These are phyloP conservation scores for Echinometra lucunter DNA, from an alignment of 53 echinoderm and acorn worm genomes.

Conservation along the genomic window DNA sequence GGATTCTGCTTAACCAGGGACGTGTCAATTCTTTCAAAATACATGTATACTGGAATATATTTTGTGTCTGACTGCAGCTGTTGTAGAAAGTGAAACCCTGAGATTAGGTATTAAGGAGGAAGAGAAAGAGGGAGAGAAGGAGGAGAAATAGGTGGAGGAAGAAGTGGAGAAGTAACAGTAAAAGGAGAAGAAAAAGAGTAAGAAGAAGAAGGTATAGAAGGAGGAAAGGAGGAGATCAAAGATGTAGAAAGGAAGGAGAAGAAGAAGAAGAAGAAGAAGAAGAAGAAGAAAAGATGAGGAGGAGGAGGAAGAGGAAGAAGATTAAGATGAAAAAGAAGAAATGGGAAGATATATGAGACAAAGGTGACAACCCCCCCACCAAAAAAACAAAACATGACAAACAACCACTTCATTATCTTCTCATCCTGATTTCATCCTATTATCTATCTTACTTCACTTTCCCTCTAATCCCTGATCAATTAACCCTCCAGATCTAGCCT, in stretches of 20 bases:
- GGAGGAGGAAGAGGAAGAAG: background rate
- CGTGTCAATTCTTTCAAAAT: too few relatives aligned
- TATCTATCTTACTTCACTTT: background rate
- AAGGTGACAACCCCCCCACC: background rate
- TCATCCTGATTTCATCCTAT: background rate
- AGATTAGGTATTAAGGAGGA: background rate
- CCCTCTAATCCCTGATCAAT: background rate
- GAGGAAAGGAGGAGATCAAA: background rate
- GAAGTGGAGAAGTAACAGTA: background rate
- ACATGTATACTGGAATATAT: too few relatives aligned
- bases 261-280: background rate
- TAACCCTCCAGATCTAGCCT: background rate
- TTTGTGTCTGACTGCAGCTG: too few relatives aligned
- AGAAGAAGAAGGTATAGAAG: background rate
- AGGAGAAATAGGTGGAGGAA: background rate
- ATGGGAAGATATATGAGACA: background rate
- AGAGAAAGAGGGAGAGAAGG: background rate
- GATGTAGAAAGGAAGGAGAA: background rate
- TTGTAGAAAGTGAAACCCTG: too few relatives aligned
- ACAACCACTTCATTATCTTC: conserved; percentile 8
- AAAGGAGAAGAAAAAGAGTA: background rate
- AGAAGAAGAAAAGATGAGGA: background rate
- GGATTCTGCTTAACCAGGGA: too few relatives aligned
- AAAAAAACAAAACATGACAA: background rate
- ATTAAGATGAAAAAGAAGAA: background rate